phyloP scores from a whole-genome alignment of 2,113 vertebrate genomes.

The Gnathochromis pfefferi region DNA sequence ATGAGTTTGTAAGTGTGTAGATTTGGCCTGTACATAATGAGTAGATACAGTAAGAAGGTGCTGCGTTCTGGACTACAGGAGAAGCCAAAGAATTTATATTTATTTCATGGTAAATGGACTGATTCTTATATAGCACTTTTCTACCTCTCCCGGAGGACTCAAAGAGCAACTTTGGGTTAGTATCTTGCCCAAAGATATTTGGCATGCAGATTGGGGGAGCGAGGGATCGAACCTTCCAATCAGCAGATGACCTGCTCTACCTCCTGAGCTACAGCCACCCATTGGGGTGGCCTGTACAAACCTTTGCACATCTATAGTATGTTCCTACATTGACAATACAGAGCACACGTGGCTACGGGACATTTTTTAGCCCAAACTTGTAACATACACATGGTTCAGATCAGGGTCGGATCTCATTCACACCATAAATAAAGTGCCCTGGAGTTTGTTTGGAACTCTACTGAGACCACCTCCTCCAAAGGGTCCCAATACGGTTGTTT shows the following conservation, averaged over 20 bases:
- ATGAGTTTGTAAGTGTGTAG: neutral
- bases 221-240: neutral
- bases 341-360: neutral
- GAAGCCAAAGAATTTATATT: neutral
- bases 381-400: neutral
- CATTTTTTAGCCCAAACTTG: neutral
- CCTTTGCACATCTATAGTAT: neutral
- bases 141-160: neutral
- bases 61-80: neutral
- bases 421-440: neutral
- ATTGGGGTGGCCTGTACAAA: neutral
- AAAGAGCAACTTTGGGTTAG: neutral
- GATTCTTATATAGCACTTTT: neutral
- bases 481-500: neutral
- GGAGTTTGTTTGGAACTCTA: neutral
- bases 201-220: neutral
- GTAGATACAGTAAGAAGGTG: neutral
- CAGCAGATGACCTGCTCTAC: neutral
- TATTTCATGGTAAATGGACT: neutral
- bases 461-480: neutral
- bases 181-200: neutral
- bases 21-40: neutral
- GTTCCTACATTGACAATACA: neutral
- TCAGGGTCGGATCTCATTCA: neutral
- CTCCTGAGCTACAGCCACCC: neutral